Conservation (phyloP, 2,888 invertebrate genomes). For the Callinectes sapidus region DNA sequence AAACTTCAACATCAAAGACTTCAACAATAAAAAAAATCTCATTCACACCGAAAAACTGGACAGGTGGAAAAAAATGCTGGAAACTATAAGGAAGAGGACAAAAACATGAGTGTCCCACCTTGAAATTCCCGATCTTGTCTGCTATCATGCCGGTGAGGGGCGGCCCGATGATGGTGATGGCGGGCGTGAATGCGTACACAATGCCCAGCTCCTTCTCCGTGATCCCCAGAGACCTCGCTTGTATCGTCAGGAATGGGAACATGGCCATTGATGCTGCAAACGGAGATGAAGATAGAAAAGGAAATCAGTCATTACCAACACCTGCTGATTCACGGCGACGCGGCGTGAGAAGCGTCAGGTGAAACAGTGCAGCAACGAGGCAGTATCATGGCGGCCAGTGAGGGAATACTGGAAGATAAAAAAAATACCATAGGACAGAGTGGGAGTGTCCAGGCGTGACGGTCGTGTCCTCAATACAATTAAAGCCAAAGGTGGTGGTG, state of each 20-base stretch:
- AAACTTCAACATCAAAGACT: neutral
- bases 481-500: neutral
- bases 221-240: constrained; percentile 87
- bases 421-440: neutral
- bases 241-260: constrained; percentile 87
- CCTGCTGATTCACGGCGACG: neutral
- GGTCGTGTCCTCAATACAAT: neutral
- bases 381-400: neutral
- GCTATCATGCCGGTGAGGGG: constrained; percentile 86
- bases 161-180: constrained; percentile 87
- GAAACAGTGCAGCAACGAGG: neutral
- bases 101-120: constrained; percentile 40
- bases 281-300: neutral
- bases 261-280: constrained; percentile 78
- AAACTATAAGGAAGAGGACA: neutral
- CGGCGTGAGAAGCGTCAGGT: neutral
- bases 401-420: neutral
- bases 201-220: constrained; percentile 87
- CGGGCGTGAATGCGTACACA: constrained; percentile 86
- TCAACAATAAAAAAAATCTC: neutral
- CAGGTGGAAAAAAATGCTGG: neutral
- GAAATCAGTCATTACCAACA: neutral
- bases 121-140: constrained; percentile 88
- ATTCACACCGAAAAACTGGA: neutral
- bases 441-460: neutral